These are phyloP conservation scores for Theristicus caerulescens DNA, from an alignment of 2,113 vertebrate species.

Conservation along the genomic window DNA sequence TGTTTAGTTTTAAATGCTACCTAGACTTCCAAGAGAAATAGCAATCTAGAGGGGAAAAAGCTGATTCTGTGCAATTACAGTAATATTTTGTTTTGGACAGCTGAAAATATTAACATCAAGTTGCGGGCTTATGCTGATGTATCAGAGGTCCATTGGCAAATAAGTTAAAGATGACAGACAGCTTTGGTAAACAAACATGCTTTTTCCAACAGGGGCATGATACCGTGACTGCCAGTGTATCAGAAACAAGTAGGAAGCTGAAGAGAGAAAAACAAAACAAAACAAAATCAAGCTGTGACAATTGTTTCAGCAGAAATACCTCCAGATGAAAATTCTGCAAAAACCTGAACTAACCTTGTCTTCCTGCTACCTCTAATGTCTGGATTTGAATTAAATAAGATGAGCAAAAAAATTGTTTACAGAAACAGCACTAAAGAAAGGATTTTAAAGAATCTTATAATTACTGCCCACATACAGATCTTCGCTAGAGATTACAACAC, in stretches of 20 bases:
- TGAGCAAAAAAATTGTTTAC: neutral
- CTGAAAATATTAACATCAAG: neutral
- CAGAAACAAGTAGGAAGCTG: neutral
- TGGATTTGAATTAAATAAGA: neutral
- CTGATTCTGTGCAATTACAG: neutral
- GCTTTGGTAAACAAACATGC: neutral
- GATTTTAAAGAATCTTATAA: neutral
- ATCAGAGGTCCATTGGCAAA: neutral
- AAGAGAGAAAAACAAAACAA: neutral
- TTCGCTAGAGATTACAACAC: neutral
- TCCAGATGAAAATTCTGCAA: neutral
- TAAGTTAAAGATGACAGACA: neutral
- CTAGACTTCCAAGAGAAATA: neutral
- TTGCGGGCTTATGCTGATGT: neutral
- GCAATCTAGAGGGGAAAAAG: neutral
- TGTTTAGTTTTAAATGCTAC: neutral
- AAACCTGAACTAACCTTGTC: neutral
- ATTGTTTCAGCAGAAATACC: neutral
- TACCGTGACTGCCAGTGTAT: neutral
- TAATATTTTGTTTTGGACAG: neutral
- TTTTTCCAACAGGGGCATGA: neutral
- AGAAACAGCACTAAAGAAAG: neutral
- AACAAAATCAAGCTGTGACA: neutral
- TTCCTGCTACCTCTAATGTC: neutral
- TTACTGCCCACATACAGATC: neutral